Evolutionary conservation across 2,113 vertebrate species (phyloP).

Genomic region (Sardina pilchardus): DNA sequence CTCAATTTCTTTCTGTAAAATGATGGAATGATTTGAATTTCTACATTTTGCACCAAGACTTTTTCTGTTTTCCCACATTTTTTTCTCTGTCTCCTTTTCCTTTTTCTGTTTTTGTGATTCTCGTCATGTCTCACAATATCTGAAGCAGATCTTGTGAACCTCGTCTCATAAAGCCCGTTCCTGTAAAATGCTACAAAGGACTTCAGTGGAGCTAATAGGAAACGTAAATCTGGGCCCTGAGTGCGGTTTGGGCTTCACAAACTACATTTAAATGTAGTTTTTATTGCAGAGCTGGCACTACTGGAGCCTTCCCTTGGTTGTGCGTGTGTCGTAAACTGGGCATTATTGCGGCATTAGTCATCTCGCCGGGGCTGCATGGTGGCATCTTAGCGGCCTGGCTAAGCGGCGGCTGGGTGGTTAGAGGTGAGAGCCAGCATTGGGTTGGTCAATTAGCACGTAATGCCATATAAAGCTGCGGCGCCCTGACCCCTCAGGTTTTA

Average conservation of each 20-base stretch:
- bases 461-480: slow-evolving; percentile 49
- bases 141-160: not conserved
- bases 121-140: not conserved
- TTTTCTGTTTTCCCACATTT: not conserved
- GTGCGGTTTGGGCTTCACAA: slow-evolving; percentile 45
- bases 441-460: slow-evolving; percentile 53
- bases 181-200: slow-evolving; percentile 3
- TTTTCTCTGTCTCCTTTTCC: not conserved
- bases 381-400: slow-evolving; percentile 22
- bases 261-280: slow-evolving; percentile 54
- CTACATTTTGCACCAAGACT: not conserved
- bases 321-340: slow-evolving; percentile 46
- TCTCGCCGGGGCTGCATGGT: slow-evolving; percentile 24
- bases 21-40: not conserved
- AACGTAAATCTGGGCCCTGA: slow-evolving; percentile 51
- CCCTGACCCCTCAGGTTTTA: slow-evolving; percentile 37
- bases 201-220: slow-evolving; percentile 48
- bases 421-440: slow-evolving; percentile 34
- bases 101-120: not conserved
- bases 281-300: slow-evolving; percentile 44
- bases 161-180: not conserved
- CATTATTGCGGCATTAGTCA: slow-evolving; percentile 53
- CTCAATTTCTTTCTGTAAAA: not conserved
- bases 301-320: slow-evolving; percentile 28
- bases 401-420: not conserved